Evolutionary conservation across 2,797 vertebrate species (phyloP), one percentile per base, ranked within the genome.

Genomic region (Oryzias sinensis): DNA sequence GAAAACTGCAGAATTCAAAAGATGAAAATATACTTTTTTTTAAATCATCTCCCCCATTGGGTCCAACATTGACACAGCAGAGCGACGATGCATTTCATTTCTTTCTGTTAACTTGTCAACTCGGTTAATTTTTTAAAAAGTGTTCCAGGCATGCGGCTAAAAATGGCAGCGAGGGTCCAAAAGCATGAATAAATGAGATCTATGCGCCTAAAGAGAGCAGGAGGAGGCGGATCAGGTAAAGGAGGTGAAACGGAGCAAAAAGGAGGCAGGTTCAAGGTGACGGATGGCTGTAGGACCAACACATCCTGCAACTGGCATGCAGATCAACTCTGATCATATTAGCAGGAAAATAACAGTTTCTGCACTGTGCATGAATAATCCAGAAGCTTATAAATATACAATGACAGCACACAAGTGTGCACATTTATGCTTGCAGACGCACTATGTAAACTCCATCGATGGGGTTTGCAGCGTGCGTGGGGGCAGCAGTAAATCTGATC

Each of bases 171-270:
- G 16, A 47, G 15, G 62, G 72, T 78, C 76, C 66, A 65, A 70
- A 7, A 79, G 78, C 84, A 90, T 89, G 77, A 90, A 90, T 89
- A 87, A 89, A 84, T 88, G 58, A 88, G 58, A 44, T 53, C 62
- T 74, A 63, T 54, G 65, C 29, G 74, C 73, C 81, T 66, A 77
- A 77, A 79, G 61, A 71, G n/a, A 77, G 72, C 53, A 72, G 60
- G 58, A 54, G 51, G 49, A 57, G 62, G 60, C 15, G 5, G 60
- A 59, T 59, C 40, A 55, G 50, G 22, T 43, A 37, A 65, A 22
- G 6, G 16, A 25, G 17, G 18, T n/a, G 56, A 68, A 65, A 56
- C 16, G 46, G 67, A 68, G 68, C 51, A 58, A 65, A 44, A 46
- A 62, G 41, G 53, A 70, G 70, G 62, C 53, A 43, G 2, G 20